Evolutionary conservation across 2,113 vertebrate species (phyloP), one percentile per base, ranked within the genome.

Genomic region (Colaptes auratus): DNA sequence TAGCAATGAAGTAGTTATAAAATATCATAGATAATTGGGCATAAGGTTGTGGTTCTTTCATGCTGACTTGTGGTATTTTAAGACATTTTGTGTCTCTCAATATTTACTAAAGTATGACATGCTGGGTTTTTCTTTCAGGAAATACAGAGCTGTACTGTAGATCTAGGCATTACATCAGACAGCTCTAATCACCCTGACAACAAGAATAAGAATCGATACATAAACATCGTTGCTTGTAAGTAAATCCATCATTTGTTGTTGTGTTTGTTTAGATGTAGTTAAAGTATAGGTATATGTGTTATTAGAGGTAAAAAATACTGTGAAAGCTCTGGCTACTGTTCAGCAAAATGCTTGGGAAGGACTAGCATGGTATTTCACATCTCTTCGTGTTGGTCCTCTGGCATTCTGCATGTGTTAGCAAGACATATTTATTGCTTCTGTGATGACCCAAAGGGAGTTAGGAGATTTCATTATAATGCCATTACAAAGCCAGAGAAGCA

Each of bases 201-300:
- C 97, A 99, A 98, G 94, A 98, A 96, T 86, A 99, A 99, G 94
- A 99, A 99, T 97, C 96, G 99, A 96, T 99, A 99, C 80, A 97
- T 99, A 95, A 99, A 99, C 95, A 99, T 99, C 65, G 97, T 99
- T 90, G 99, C 99, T 83, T 99, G 99, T 99, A 97, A 98, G 99
- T 98, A 95, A 71, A 48, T 28, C 7, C 25, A 72, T 83, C 16
- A 12, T 17, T 42, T 74, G 21, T 7, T 75, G 64, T 28, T n/a
- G n/a, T n/a, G n/a, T 65, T 44, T 80, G 6, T 44, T 39, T 36
- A 39, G 69, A 81, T 77, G 53, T 28, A 48, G 53, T 65, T 77
- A 13, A 31, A 53, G 6, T 46, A 19, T 6, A 78, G 10, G 72
- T 42, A 39, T 78, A 5, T n/a, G 15, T 48, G 17, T 52, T 71